A percentile compares a stretch with the other conserved stretches of the same genome.
These are phyloP conservation scores for Stegodyphus dumicola DNA, from an alignment of 1,140 invertebrate genomes.

Conservation along the genomic window DNA sequence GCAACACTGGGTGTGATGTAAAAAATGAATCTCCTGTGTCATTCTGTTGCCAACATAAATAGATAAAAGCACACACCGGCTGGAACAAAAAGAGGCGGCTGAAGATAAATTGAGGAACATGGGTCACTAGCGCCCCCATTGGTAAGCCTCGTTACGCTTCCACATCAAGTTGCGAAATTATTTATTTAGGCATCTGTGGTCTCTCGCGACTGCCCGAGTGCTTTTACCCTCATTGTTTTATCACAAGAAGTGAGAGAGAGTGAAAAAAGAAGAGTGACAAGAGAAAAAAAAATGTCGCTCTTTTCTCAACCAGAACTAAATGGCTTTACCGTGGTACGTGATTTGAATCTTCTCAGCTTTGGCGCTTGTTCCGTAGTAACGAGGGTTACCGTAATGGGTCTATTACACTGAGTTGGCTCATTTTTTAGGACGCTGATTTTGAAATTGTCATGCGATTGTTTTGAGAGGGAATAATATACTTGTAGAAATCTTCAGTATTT, in stretches of 20 bases:
- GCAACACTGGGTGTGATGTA: no score
- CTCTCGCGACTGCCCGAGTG: background rate
- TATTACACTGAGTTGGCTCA: background rate
- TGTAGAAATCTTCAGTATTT: no score
- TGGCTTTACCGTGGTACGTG: conserved; percentile 10
- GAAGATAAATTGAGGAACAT: conserved; percentile 18
- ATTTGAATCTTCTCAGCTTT: conserved; percentile 16
- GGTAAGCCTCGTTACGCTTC: conserved; percentile 1
- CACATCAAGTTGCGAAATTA: conserved; percentile 21
- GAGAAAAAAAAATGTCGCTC: conserved; percentile 44
- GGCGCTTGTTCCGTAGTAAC: no score
- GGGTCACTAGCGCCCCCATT: conserved; percentile 12
- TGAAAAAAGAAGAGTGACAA: conserved; percentile 1
- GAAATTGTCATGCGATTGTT: no score
- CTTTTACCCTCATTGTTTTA: conserved; percentile 53
- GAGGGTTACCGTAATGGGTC: background rate
- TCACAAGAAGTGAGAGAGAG: background rate
- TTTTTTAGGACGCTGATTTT: background rate
- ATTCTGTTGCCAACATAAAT: background rate
- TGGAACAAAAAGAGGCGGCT: background rate
- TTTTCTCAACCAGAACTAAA: conserved; percentile 51
- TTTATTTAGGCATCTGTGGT: conserved; percentile 34
- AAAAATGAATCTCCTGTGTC: no score
- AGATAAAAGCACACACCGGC: background rate
- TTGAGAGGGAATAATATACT: no score